A percentile compares a stretch with the other conserved stretches of the same genome.
Conservation (phyloP, 1,140 invertebrate genomes). For the Macrobrachium nipponense region DNA sequence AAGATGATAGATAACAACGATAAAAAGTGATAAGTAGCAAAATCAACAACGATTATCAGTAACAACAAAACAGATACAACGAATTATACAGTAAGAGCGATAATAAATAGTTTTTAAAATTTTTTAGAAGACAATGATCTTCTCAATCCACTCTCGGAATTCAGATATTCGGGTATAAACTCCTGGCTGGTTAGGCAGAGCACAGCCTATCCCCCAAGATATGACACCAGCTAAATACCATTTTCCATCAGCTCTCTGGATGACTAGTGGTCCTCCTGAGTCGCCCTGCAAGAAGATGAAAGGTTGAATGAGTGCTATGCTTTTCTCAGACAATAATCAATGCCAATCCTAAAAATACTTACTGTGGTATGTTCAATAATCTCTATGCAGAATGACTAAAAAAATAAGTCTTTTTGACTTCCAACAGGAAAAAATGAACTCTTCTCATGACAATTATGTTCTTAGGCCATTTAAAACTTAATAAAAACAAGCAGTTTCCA, state of each 20-base stretch:
- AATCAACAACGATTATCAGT: neutral
- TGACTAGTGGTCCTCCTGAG: conserved; percentile 74
- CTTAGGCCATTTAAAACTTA: no score
- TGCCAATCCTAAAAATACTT: no score
- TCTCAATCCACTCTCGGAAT: conserved; percentile 92
- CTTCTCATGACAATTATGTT: no score
- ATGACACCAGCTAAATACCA: conserved; percentile 88
- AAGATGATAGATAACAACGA: neutral
- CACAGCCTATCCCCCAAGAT: conserved; percentile 49
- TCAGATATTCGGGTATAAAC: conserved; percentile 96
- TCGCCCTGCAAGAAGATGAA: conserved; percentile 38
- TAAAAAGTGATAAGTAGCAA: neutral
- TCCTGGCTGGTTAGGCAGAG: conserved; percentile 85
- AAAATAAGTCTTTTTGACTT: no score
- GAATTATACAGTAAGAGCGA: neutral
- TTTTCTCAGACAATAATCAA: no score
- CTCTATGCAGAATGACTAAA: no score
- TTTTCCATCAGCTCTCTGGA: conserved; percentile 78
- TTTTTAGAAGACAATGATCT: conserved; percentile 85
- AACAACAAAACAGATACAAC: neutral
- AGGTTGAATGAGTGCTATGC: neutral
- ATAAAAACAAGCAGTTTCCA: no score
- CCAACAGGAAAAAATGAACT: no score
- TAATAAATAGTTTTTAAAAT: neutral
- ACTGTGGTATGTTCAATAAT: no score